These are phyloP conservation scores for Herminia tarsipennalis DNA, from an alignment of 2,888 invertebrate genomes.

Conservation along the genomic window DNA sequence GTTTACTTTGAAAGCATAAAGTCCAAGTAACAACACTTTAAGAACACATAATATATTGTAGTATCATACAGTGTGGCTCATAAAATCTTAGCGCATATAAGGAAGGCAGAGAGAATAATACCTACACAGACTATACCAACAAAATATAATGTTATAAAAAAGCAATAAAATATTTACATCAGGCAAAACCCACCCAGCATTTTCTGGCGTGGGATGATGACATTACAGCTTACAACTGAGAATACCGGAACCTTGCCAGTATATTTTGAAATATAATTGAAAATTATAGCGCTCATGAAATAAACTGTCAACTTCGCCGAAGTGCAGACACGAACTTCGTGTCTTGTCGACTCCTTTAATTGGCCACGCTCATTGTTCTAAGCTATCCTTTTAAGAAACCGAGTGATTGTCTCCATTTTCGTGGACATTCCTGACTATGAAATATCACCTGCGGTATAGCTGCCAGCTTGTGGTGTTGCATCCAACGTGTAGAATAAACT, in stretches of 20 bases:
- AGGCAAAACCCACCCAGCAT: slow-evolving; percentile 40
- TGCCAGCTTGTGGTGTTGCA: no score
- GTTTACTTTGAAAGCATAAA: background rate
- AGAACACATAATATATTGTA: slow-evolving; percentile 1
- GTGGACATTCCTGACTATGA: slow-evolving; percentile 55
- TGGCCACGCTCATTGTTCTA: slow-evolving; percentile 68
- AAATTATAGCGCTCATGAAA: slow-evolving; percentile 68
- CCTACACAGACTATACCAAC: no score
- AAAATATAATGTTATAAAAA: slow-evolving; percentile 40
- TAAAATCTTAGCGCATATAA: slow-evolving; percentile 13
- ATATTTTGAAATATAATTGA: slow-evolving; percentile 66
- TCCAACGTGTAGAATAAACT: slow-evolving; percentile 60
- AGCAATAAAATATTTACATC: slow-evolving; percentile 43
- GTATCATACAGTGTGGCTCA: slow-evolving; percentile 4
- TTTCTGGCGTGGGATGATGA: slow-evolving; percentile 56
- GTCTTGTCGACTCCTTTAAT: slow-evolving; percentile 69
- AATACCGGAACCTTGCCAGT: slow-evolving; percentile 50
- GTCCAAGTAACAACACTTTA: background rate
- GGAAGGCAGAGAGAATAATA: slow-evolving; percentile 17
- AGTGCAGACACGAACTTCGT: slow-evolving; percentile 68
- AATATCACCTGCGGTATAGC: slow-evolving; percentile 45
- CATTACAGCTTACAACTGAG: slow-evolving; percentile 52
- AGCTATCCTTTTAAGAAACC: slow-evolving; percentile 59
- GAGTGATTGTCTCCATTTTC: slow-evolving; percentile 47
- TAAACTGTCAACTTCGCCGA: slow-evolving; percentile 63